phyloP scores from a whole-genome alignment of 2,113 vertebrate genomes.

The Hippocampus abdominalis region DNA sequence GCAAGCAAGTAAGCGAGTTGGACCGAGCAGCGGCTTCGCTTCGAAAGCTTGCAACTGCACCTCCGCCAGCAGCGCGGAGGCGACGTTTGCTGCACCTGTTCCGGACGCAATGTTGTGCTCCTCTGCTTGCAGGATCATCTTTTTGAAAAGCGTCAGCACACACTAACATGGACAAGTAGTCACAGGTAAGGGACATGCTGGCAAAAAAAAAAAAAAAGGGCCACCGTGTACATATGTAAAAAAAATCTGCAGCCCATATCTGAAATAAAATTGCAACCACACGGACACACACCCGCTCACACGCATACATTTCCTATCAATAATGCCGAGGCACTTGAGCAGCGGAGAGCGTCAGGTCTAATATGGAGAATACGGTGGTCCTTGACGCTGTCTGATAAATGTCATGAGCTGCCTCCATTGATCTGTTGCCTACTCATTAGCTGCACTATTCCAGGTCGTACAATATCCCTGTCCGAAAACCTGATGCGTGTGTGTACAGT shows the following conservation, averaged over 20 bases:
- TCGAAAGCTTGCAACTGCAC: background rate
- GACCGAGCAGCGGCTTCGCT: conserved; percentile 47
- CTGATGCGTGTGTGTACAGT: background rate
- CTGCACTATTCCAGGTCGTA: background rate
- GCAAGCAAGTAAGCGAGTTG: conserved; percentile 30
- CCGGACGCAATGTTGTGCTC: conserved; percentile 24
- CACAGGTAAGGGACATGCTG: conserved; percentile 32
- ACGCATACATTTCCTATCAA: conserved; percentile 38
- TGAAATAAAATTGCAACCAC: background rate
- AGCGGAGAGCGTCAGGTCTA: conserved; percentile 34
- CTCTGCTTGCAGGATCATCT: conserved; percentile 22
- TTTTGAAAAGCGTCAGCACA: conserved; percentile 11
- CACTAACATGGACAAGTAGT: conserved; percentile 26
- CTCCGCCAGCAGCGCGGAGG: conserved; percentile 5
- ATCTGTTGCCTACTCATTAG: conserved; percentile 53
- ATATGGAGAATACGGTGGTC: conserved; percentile 56
- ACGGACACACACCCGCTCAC: conserved; percentile 19
- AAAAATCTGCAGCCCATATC: background rate
- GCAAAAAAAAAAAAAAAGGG: conserved; percentile 1
- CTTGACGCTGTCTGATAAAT: conserved; percentile 62
- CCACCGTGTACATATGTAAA: background rate
- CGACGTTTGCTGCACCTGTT: conserved; percentile 24
- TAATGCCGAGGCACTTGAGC: conserved; percentile 50
- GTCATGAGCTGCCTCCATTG: conserved; percentile 60
- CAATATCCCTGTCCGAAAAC: background rate